phyloP scores from a whole-genome alignment of 2,113 vertebrate genomes.

The Eulemur rufifrons region DNA sequence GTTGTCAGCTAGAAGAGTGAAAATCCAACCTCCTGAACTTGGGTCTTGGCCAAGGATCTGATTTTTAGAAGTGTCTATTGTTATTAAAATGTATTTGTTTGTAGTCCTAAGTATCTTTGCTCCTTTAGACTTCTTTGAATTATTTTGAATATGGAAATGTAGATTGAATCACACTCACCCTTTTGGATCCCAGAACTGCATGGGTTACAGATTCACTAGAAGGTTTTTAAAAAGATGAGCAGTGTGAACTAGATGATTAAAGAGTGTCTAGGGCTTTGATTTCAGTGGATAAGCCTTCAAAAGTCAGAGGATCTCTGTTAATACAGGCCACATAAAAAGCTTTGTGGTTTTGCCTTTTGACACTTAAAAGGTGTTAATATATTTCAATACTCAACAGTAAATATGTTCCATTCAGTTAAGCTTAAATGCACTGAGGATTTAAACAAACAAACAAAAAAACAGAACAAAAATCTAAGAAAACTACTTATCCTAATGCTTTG shows the following conservation, averaged over 20 bases:
- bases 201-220: not conserved
- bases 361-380: constrained; percentile 53
- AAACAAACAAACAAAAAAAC: not conserved
- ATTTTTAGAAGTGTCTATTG: not conserved
- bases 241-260: not conserved
- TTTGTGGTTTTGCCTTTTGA: constrained; percentile 19
- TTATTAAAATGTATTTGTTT: constrained; percentile 45
- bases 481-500: not conserved
- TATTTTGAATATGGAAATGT: not conserved
- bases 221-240: constrained; percentile 5
- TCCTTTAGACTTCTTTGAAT: not conserved
- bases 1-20: constrained; percentile 53
- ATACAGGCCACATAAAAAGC: constrained; percentile 14
- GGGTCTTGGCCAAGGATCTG: constrained; percentile 41
- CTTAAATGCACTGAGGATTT: constrained; percentile 8
- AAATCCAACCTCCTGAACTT: constrained; percentile 58
- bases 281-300: not conserved
- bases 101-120: constrained; percentile 1
- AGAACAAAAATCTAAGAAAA: constrained; percentile 38
- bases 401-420: constrained; percentile 18
- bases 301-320: constrained; percentile 1
- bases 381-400: constrained; percentile 6
- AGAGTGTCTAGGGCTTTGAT: constrained; percentile 27
- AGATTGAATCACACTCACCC: constrained; percentile 7
- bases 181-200: not conserved